Conservation (phyloP, 2,797 vertebrate species). For the Propithecus perrieri region DNA sequence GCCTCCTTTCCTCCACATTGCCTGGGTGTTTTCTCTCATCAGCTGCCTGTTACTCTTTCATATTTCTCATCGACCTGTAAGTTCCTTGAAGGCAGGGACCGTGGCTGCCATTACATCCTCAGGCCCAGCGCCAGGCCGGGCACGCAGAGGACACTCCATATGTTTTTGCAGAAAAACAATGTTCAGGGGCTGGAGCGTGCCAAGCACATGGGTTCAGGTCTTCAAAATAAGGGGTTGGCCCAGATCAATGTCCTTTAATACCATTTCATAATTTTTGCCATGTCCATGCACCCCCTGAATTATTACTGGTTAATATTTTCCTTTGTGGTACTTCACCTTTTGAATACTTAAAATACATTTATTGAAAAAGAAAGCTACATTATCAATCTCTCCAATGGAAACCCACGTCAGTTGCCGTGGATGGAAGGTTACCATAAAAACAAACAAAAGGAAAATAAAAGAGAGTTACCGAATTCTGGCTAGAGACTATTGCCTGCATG, state of each 20-base stretch:
- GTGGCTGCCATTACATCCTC: background rate
- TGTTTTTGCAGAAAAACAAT: background rate
- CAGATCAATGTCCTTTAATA: background rate
- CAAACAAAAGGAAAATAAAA: background rate
- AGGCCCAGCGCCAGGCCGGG: too few species aligned
- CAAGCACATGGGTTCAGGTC: too few species aligned
- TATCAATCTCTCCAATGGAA: background rate
- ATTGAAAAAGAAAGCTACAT: background rate
- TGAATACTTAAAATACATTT: background rate
- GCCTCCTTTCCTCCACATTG: background rate
- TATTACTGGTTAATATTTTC: background rate
- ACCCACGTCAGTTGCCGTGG: background rate
- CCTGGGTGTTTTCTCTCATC: background rate
- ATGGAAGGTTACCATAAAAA: background rate
- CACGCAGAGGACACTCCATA: background rate
- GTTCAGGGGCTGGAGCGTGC: too few species aligned
- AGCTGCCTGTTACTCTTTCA: too few species aligned
- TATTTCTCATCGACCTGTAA: background rate
- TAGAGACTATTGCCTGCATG: background rate
- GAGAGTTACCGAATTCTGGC: background rate
- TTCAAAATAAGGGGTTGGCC: background rate
- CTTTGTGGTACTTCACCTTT: background rate
- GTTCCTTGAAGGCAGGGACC: background rate
- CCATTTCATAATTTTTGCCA: background rate
- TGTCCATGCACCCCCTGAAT: background rate